Evolutionary conservation across 2,113 vertebrate species (phyloP).

Genomic region (Myanophis thanlyinensis): DNA sequence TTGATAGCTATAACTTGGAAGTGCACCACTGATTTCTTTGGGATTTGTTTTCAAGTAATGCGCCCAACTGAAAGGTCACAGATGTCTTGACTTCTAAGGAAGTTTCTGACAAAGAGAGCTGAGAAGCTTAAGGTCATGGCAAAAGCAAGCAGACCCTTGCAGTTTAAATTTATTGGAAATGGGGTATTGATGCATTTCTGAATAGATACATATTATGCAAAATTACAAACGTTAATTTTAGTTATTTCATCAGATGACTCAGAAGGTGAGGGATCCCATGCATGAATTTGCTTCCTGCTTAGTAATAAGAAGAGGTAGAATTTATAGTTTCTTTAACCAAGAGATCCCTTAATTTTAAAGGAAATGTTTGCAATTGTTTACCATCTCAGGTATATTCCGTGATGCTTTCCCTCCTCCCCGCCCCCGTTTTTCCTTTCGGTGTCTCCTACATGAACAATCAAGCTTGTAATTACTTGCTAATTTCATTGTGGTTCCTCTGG

Average conservation of each 20-base stretch:
- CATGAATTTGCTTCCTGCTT: background rate
- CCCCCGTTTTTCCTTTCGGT: conserved; percentile 25
- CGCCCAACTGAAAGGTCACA: background rate
- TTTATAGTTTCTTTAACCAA: background rate
- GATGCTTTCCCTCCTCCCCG: no score
- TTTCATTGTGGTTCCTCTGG: conserved; percentile 62
- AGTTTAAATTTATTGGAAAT: background rate
- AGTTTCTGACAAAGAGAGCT: background rate
- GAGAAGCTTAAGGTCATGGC: background rate
- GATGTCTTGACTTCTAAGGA: background rate
- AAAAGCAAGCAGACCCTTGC: background rate
- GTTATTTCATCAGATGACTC: background rate
- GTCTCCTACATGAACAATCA: conserved; percentile 43
- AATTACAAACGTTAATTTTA: background rate
- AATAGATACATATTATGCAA: background rate
- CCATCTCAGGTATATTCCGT: conserved; percentile 39
- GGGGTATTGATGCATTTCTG: background rate
- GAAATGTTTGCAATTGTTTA: conserved; percentile 10
- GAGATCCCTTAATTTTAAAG: background rate
- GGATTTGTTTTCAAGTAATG: background rate
- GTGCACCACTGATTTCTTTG: background rate
- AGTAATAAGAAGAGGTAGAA: background rate
- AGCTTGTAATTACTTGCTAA: conserved; percentile 61
- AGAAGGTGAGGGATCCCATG: conserved; percentile 14
- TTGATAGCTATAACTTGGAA: background rate